A percentile compares a stretch with the other conserved stretches of the same genome.
Evolutionary conservation across 2,113 vertebrate genomes (phyloP).

Genomic region (Buteo buteo): DNA sequence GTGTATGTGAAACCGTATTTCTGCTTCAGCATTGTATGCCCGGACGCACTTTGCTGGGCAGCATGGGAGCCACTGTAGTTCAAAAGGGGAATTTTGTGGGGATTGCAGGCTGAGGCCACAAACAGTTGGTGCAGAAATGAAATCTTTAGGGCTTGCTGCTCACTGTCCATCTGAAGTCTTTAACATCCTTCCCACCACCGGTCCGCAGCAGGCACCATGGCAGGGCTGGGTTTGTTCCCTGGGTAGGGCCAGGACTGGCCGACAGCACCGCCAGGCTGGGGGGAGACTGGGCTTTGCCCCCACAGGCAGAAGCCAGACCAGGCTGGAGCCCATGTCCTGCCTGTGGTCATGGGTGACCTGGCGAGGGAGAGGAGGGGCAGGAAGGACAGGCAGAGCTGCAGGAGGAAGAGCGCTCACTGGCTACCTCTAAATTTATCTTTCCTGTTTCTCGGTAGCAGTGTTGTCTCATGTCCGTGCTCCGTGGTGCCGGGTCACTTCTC

Average conservation of each 20-base stretch:
- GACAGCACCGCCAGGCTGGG: background rate
- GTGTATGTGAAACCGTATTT: fast-evolving
- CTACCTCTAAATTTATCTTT: conserved; percentile 57
- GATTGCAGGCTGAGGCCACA: background rate
- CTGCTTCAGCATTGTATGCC: background rate
- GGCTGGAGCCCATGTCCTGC: background rate
- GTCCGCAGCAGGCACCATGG: fast-evolving
- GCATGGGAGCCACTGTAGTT: background rate
- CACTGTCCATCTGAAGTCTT: background rate
- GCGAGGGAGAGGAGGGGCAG: background rate
- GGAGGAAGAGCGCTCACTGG: background rate
- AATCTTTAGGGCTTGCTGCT: background rate
- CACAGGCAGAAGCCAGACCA: background rate
- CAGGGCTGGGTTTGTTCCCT: background rate
- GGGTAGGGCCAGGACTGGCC: background rate
- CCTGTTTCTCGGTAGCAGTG: background rate
- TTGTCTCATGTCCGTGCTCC: fast-evolving
- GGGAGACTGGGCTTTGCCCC: background rate
- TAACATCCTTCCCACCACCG: background rate
- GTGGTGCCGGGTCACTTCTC: background rate
- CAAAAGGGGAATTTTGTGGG: background rate
- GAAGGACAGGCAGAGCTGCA: background rate
- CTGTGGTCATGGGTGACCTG: fast-evolving
- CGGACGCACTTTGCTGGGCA: background rate
- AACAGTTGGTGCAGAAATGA: background rate